Percentiles rank a stretch among this genome's conserved stretches.
Evolutionary conservation across 2,113 vertebrate species (phyloP).

Genomic region (Antechinus flavipes): DNA sequence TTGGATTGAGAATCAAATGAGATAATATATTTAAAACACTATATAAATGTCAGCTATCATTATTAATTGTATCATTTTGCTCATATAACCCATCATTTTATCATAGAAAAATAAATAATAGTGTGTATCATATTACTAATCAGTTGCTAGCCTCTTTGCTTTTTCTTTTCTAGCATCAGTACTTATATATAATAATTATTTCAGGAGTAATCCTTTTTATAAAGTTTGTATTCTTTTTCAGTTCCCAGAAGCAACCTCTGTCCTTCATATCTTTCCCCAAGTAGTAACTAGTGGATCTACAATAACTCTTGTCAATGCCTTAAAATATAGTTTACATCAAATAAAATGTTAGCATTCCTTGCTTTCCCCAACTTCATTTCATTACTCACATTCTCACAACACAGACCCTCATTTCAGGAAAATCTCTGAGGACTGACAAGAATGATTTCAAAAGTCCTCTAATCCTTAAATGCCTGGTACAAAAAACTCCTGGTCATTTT

Average conservation of each 20-base stretch:
- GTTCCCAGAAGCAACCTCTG: neutral
- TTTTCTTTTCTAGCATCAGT: neutral
- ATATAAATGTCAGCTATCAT: neutral
- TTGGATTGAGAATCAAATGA: neutral
- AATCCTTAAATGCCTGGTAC: neutral
- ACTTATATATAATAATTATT: neutral
- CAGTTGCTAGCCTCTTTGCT: neutral
- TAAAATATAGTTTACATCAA: neutral
- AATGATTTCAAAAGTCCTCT: neutral
- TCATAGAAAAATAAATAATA: neutral
- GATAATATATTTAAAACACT: neutral
- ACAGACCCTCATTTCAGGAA: neutral
- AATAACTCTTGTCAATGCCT: neutral
- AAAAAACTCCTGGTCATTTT: neutral
- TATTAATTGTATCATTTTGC: neutral
- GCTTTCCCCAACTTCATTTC: neutral
- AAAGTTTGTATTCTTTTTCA: neutral
- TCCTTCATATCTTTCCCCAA: neutral
- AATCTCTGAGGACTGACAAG: neutral
- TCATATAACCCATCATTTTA: neutral
- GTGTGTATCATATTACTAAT: too few species aligned
- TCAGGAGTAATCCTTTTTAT: neutral
- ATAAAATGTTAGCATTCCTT: neutral
- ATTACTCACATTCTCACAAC: neutral
- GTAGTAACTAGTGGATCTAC: neutral